Percentiles rank a stretch among this genome's conserved stretches.
Conservation (phyloP, 2,113 vertebrate species). For the Megaceryle maxima region DNA sequence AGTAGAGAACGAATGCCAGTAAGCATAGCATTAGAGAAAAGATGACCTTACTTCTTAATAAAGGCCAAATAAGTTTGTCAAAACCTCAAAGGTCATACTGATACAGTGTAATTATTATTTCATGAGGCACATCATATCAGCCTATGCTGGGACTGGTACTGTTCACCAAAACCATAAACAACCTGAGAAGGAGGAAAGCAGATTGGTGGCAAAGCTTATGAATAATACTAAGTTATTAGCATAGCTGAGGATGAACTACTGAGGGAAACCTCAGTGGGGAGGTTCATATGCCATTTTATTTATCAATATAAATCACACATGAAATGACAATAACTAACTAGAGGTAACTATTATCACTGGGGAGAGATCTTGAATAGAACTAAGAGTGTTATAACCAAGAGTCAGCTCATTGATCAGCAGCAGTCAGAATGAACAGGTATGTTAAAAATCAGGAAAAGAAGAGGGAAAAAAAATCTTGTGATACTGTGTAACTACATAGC, state of each 20-base stretch:
- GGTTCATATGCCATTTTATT: neutral
- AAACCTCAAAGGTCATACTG: neutral
- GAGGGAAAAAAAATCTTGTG: neutral
- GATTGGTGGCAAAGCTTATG: neutral
- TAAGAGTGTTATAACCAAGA: no score
- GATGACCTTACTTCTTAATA: neutral
- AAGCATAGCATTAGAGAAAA: neutral
- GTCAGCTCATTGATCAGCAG: neutral
- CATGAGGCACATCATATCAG: neutral
- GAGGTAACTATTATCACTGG: neutral
- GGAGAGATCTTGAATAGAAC: neutral
- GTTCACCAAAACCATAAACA: neutral
- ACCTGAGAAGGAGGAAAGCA: neutral
- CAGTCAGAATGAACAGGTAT: neutral
- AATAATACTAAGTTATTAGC: neutral
- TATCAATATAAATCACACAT: neutral
- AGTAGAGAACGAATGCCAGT: neutral
- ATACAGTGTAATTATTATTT: neutral
- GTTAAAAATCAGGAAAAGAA: neutral
- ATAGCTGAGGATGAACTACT: neutral
- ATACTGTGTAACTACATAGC: neutral
- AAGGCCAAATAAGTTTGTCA: slow-evolving; percentile 7
- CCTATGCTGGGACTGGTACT: neutral
- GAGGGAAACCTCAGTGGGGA: neutral
- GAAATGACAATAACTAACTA: neutral